These are phyloP conservation scores for Itoplectis maculator DNA, from an alignment of 2,888 invertebrate genomes.

Conservation along the genomic window DNA sequence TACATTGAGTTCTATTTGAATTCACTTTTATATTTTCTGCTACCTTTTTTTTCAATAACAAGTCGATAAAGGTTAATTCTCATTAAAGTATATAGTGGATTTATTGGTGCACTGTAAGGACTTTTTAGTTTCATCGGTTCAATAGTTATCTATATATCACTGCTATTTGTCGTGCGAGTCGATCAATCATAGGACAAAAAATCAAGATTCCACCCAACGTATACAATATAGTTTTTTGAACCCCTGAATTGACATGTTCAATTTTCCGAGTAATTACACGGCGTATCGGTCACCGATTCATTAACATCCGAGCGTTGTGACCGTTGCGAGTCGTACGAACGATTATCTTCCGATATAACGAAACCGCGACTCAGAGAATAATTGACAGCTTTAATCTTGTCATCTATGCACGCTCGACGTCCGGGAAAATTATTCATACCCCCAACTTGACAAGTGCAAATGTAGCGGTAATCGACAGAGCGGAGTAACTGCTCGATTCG, in stretches of 20 bases:
- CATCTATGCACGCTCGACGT: not conserved
- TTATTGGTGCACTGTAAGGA: not conserved
- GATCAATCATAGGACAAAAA: not conserved
- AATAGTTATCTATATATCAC: not conserved
- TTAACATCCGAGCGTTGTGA: not conserved
- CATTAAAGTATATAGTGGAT: not conserved
- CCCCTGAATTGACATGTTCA: not conserved
- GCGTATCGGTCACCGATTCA: not conserved
- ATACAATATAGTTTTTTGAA: not conserved
- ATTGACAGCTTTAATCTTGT: conserved; percentile 18
- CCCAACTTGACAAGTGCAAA: conserved; percentile 4
- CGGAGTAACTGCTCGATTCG: not conserved
- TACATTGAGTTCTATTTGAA: not conserved
- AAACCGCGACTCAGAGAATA: not conserved
- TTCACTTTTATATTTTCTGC: not conserved
- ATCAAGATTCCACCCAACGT: not conserved
- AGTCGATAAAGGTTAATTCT: not conserved
- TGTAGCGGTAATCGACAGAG: not conserved
- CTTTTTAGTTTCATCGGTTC: not conserved
- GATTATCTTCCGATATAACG: not conserved
- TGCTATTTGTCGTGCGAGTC: not conserved
- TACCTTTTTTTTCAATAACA: not conserved
- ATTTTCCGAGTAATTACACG: not conserved
- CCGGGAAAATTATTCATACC: conserved; percentile 7
- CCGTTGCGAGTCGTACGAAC: not conserved